Percentiles rank a stretch among this genome's conserved stretches.
Evolutionary conservation across 2,888 invertebrate species (phyloP).

Genomic region (Drosophila paramelanica): DNA sequence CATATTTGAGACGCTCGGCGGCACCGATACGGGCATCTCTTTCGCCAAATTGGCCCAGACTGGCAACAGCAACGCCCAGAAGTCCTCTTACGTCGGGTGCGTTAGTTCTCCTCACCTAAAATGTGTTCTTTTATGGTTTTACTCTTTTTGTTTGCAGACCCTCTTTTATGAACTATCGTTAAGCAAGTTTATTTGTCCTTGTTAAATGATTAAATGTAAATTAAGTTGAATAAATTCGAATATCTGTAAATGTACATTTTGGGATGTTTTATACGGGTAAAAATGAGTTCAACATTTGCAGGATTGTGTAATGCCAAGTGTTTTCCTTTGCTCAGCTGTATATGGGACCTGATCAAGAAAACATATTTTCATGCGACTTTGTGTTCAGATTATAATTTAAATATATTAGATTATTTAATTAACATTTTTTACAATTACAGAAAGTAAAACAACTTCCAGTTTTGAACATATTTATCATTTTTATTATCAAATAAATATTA

Average conservation of each 20-base stretch:
- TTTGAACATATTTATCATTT: constrained; percentile 36
- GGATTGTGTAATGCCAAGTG: too few species aligned
- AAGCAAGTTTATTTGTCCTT: constrained; percentile 27
- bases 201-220: constrained; percentile 28
- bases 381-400: too few species aligned
- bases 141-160: constrained; percentile 42
- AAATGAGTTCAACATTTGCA: too few species aligned
- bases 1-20: constrained; percentile 83
- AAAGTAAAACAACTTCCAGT: background rate
- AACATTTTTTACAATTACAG: background rate
- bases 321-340: too few species aligned
- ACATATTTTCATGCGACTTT: too few species aligned
- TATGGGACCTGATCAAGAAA: too few species aligned
- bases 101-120: constrained; percentile 5
- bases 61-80: constrained; percentile 76
- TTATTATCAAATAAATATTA: constrained; percentile 64
- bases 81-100: constrained; percentile 84
- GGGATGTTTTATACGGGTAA: too few species aligned
- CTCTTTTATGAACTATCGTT: constrained; percentile 68
- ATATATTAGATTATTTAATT: too few species aligned
- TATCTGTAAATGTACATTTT: too few species aligned
- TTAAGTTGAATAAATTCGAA: constrained; percentile 18
- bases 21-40: constrained; percentile 81
- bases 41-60: constrained; percentile 85
- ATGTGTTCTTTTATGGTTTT: background rate